Evolutionary conservation across 2,113 vertebrate species (phyloP), one percentile per base, ranked within the genome.

Genomic region (Cavia porcellus): DNA sequence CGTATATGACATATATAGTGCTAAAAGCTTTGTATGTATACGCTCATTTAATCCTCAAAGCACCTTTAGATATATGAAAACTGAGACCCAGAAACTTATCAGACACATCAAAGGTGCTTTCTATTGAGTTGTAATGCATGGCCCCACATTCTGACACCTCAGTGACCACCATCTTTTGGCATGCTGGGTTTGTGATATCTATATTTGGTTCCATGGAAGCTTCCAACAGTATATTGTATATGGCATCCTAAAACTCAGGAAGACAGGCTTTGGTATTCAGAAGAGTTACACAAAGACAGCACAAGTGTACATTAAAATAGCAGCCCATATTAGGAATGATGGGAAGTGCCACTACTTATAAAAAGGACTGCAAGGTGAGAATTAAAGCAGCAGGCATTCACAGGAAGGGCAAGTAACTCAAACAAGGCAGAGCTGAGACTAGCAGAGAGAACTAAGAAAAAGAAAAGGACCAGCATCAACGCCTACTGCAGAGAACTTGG

Each of bases 51-150:
- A 92, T 50, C 5, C 30, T 86, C 20, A 62, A 68, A 75, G 57
- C n/a, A 55, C 35, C 32, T 52, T 93, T 87, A 92, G 17, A 86
- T 20, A 25, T 28, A 47, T 75, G 10, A 32, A 94, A 75, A 59
- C 35, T 88, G 50, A 86, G n/a, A 80, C 52, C 1, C 38, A 66
- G 15, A 32, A 15, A 30, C 0, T 10, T 80, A 86, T 62, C 20
- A 86, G 83, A 42, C 1, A 93, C 55, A 0, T 3, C 24, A 61
- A 59, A 80, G 59, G 5, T 81, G 17, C 1, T 64, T 4, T 55
- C 0, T 72, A 13, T 9, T n/a, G 19, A 85, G 15, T 61, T 4
- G 28, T n/a, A 8, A 82, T 55, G 50, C 14, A 25, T 0, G 0
- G 5, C 6, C 30, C 92, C 45, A 32, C 62, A 66, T 80, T 87